Conservation (phyloP, 2,797 vertebrate species). For the Columba guinea region DNA sequence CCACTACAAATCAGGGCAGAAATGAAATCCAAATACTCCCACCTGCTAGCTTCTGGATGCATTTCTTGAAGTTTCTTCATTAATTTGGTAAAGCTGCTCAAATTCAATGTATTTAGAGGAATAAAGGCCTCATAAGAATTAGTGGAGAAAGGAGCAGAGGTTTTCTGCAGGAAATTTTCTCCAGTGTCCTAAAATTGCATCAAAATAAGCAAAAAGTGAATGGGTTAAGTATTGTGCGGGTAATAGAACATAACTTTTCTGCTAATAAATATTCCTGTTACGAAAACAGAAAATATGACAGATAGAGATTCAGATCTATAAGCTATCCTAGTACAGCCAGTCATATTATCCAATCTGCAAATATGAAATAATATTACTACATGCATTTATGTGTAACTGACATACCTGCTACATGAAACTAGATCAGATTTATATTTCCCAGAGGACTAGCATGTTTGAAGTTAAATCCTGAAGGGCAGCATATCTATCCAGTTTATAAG, state of each 20-base stretch:
- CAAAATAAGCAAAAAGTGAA: background rate
- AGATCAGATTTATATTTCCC: background rate
- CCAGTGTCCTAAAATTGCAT: slow-evolving; percentile 41
- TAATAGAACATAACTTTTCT: background rate
- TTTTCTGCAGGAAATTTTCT: slow-evolving; percentile 47
- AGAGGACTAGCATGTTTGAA: background rate
- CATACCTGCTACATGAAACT: background rate
- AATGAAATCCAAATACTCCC: background rate
- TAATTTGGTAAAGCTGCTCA: slow-evolving; percentile 75
- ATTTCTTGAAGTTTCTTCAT: slow-evolving; percentile 63
- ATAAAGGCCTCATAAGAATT: slow-evolving; percentile 3
- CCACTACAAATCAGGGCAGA: background rate
- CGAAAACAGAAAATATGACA: background rate
- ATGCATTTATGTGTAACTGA: background rate
- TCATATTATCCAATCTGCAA: background rate
- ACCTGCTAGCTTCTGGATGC: slow-evolving; percentile 72
- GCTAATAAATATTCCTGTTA: background rate
- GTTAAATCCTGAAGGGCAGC: background rate
- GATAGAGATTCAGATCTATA: background rate
- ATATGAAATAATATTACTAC: background rate
- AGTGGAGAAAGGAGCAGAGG: background rate
- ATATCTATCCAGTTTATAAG: background rate
- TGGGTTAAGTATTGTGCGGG: background rate
- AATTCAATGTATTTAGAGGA: slow-evolving; percentile 61
- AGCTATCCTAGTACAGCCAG: background rate